Base-by-base conservation (phyloP, 2,888 invertebrate species). In the Drosophila basisetae region DNA sequence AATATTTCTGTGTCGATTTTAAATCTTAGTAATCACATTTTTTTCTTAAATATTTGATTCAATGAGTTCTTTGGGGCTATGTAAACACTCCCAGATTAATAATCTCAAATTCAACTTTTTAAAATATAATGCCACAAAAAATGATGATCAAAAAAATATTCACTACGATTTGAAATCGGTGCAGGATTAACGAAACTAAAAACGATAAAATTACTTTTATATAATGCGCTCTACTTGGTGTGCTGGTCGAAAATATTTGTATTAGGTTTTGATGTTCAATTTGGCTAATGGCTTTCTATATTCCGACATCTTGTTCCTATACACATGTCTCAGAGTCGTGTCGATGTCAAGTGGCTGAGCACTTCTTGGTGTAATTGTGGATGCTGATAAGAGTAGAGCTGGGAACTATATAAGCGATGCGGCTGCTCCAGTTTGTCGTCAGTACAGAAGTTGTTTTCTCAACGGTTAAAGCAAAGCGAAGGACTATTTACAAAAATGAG, bases 401-500 rank as follows among this genome's bases (percentile, higher is more conserved):
- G 43, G 25, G 2, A 10, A 52, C 74, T 80, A 80, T 80, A 80
- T 59, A 80, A 80, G 78, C 52, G 4, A 9, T 30, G 37, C 25
- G 22, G 0, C 1, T 31, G 30, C 31, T 33, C 13, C 30, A 56
- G 59, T 59, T 43, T 13, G 10, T 31, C 25, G 63, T 58, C 80
- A 80, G 82, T 71, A 54, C 63, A 60, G 52, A 78, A 74, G 74
- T 69, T 63, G 39, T 25, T 30, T 56, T 58, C 65, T 41, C 28
- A 60, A 66, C 55, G 52, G 70, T 62, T 13, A 62, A 65, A 67
- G 58, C 50, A 43, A 67, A 65, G 43, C 31, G n/a, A 49, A 78
- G 70, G 67, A 78, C 66, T 61, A 68, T 49, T 39, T 56, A n/a
- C 31, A 61, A 81, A 35, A 63, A 80, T 80, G 80, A 82, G 61